Base-by-base conservation (phyloP, 2,888 invertebrate genomes). In the Laothoe populi region DNA sequence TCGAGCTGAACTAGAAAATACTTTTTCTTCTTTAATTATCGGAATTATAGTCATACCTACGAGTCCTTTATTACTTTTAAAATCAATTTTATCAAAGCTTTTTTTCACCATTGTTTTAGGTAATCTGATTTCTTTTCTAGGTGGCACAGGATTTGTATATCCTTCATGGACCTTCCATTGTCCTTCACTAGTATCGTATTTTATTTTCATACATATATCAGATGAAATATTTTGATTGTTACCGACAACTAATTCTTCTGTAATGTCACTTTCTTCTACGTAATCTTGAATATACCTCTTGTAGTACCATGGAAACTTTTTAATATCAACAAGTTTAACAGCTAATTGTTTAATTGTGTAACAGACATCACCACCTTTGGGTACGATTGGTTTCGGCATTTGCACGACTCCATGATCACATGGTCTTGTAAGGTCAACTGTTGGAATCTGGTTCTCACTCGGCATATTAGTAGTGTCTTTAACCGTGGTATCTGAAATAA, bases 41-140 rank as follows among this genome's bases (percentile, higher is more conserved):
- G 24, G 31, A 58, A 61, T 70, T 58, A 83, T 70, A 70, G 71
- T 83, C 64, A 85, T 67, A 10, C 84, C 85, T 23, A 84, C 61
- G 26, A 83, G 70, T 19, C 85, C 84, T 66, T 35, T 68, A 63
- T 84, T 85, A 62, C 70, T 78, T 66, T 80, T 82, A 13, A 79
- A 73, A 68, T 84, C 75, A 11, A 84, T 46, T 62, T 69, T 60
- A n/a, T 42, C 24, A 4, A 40, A n/a, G 64, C 75, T 65, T 53
- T 66, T 73, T 16, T 64, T 26, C 1, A 60, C 66, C 10, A 73
- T 19, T n/a, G 74, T 71, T 57, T 35, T 68, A 59, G 62, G 57
- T 57, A 70, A 40, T 60, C 72, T 69, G 4, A 46, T 44, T 8
- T 75, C 70, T 31, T 71, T 59, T 57, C 23, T 68, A 13, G 26